Evolutionary conservation across 2,888 invertebrate species (phyloP), one percentile per base, ranked within the genome.

Genomic region (Coelogynopora nodosa): DNA sequence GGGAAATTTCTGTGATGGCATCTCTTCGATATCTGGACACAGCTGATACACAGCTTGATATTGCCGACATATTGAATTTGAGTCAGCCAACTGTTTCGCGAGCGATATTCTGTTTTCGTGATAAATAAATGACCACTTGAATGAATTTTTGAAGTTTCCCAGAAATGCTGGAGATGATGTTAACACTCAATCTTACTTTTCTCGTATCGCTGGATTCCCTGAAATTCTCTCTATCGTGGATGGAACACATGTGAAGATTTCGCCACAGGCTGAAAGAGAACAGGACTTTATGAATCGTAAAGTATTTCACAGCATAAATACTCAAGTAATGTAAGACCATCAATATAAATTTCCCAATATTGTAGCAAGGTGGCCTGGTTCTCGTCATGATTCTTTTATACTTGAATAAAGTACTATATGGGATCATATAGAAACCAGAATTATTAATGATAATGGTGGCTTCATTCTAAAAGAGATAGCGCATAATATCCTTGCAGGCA

Each of bases 151-250:
- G 28, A 31, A 81, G 84, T 87, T 86, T 31, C 85, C 86, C 2
- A 81, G 80, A 80, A 27, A 30, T 82, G 82, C 0, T 26, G 23
- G 0, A 26, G 82, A 87, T 82, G 30, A 49, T 23, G 67, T n/a
- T 13, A 29, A 28, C 10, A 30, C 28, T 30, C 67, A 86, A 18
- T 82, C 49, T 0, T 26, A 67, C 23, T 87, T 87, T 67, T 81
- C 31, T 82, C 1, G 30, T 13, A 81, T 89, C 0, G 83, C 86
- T 2, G 26, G 83, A 0, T 89, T 89, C 85, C 89, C 89, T 0
- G 87, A 88, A n/a, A 86, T 89, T 0, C 86, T 89, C 27, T 89
- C 89, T 30, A 82, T 85, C 18, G 84, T 89, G 0, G 89, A 89
- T 74, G 89, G 89, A 0, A 89, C 88, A 13, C 89, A 89, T 2